Percentiles rank a stretch among this genome's conserved stretches.
These are phyloP conservation scores for Hemicentrotus pulcherrimus DNA, from an alignment of 35 echinoderm and acorn worm species.

Conservation along the genomic window DNA sequence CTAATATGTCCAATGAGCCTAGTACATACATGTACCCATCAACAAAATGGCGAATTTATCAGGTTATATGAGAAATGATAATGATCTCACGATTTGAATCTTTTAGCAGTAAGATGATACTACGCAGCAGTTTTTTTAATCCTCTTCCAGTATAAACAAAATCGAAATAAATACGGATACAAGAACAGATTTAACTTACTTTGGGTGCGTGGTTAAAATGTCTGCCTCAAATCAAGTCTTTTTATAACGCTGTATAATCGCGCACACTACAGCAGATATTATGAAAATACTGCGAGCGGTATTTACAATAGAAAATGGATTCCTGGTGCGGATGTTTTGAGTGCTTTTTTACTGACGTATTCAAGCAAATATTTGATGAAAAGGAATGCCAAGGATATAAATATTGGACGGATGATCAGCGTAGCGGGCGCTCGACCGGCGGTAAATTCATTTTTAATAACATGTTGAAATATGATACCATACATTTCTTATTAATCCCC, in stretches of 20 bases:
- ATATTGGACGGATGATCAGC: neutral
- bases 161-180: too few relatives aligned
- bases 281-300: neutral
- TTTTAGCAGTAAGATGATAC: too few relatives aligned
- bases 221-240: neutral
- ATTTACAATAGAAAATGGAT: neutral
- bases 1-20: too few relatives aligned
- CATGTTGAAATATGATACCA: too few relatives aligned
- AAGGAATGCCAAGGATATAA: neutral
- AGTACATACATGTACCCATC: too few relatives aligned
- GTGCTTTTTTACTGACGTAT: neutral
- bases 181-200: neutral
- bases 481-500: too few relatives aligned
- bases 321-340: neutral
- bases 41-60: too few relatives aligned
- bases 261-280: neutral
- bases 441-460: too few relatives aligned
- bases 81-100: too few relatives aligned
- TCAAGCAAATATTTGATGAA: neutral
- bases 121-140: too few relatives aligned
- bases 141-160: too few relatives aligned
- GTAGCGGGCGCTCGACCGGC: neutral
- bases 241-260: neutral
- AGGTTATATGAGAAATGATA: too few relatives aligned
- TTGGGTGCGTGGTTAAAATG: neutral